Conservation (phyloP, 2,113 vertebrate species). For the Archilochus colubris region DNA sequence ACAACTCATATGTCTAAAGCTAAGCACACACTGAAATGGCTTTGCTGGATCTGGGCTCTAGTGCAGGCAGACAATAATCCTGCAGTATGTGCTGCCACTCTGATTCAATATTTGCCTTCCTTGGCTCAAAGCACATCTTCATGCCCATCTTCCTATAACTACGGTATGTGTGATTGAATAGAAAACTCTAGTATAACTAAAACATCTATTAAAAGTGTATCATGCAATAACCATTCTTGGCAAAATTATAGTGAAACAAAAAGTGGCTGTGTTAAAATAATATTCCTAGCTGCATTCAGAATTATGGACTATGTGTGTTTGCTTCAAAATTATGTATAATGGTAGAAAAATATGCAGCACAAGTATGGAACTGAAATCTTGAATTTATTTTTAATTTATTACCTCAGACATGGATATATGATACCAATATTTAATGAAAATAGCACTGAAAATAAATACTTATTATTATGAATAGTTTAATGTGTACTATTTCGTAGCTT, state of each 20-base stretch:
- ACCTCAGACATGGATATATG: constrained; percentile 77
- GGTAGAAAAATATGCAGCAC: constrained; percentile 66
- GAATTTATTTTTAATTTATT: constrained; percentile 74
- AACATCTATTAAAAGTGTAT: constrained; percentile 56
- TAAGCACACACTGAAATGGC: constrained; percentile 44
- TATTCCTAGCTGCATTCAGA: constrained; percentile 52
- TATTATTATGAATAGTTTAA: constrained; percentile 75
- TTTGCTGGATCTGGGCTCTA: constrained; percentile 40
- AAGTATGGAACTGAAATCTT: constrained; percentile 63
- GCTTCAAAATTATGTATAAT: constrained; percentile 56
- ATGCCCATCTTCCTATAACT: constrained; percentile 64
- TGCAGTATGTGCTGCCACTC: constrained; percentile 17
- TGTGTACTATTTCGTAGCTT: constrained; percentile 41
- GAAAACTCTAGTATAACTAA: constrained; percentile 59
- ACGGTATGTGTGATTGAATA: constrained; percentile 48
- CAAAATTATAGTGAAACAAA: constrained; percentile 56
- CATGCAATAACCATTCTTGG: constrained; percentile 70
- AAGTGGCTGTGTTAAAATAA: constrained; percentile 54
- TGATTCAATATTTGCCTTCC: constrained; percentile 47
- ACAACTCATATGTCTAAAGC: background rate
- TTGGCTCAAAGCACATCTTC: constrained; percentile 63
- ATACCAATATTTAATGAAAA: constrained; percentile 70
- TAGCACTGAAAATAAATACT: constrained; percentile 80
- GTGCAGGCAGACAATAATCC: constrained; percentile 19
- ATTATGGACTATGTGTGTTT: constrained; percentile 48